These are phyloP conservation scores for Drosophila navojoa DNA, from an alignment of 1,140 invertebrate genomes.

Conservation along the genomic window DNA sequence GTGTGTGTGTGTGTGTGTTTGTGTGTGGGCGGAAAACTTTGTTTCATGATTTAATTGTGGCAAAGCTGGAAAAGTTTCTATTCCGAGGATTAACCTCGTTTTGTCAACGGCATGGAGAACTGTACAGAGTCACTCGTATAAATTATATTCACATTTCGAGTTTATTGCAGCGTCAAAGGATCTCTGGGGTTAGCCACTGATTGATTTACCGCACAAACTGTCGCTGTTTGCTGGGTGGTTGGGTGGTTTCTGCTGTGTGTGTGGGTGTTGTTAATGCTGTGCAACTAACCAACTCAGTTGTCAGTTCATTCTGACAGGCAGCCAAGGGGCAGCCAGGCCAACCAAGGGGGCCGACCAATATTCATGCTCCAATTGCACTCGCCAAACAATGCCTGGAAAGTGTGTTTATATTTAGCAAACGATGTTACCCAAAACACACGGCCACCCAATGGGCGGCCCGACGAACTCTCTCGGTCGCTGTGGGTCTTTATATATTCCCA, in stretches of 20 bases:
- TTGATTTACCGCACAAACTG: conserved; percentile 49
- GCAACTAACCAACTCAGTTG: conserved; percentile 42
- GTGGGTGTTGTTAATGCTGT: conserved; percentile 19
- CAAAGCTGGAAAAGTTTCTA: not conserved
- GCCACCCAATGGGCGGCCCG: not conserved
- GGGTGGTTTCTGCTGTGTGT: not conserved
- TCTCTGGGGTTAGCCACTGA: conserved; percentile 45
- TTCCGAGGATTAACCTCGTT: conserved; percentile 9
- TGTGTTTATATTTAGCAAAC: conserved; percentile 80
- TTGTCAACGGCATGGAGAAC: not conserved
- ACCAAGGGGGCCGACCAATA: conserved; percentile 49
- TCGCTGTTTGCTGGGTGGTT: not conserved
- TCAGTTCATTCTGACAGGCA: conserved; percentile 12
- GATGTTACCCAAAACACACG: conserved; percentile 42
- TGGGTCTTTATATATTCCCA: not conserved
- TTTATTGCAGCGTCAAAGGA: conserved; percentile 39
- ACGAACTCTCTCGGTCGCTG: not conserved
- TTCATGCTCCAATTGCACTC: conserved; percentile 79
- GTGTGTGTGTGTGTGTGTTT: not conserved
- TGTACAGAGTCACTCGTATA: conserved; percentile 7
- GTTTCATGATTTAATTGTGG: conserved; percentile 8
- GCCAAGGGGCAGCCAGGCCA: not conserved
- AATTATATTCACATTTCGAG: conserved; percentile 40
- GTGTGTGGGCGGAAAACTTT: not conserved
- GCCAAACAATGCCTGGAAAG: conserved; percentile 69